Evolutionary conservation across 2,888 invertebrate species (phyloP).

Genomic region (Microctonus aethiopoides): DNA sequence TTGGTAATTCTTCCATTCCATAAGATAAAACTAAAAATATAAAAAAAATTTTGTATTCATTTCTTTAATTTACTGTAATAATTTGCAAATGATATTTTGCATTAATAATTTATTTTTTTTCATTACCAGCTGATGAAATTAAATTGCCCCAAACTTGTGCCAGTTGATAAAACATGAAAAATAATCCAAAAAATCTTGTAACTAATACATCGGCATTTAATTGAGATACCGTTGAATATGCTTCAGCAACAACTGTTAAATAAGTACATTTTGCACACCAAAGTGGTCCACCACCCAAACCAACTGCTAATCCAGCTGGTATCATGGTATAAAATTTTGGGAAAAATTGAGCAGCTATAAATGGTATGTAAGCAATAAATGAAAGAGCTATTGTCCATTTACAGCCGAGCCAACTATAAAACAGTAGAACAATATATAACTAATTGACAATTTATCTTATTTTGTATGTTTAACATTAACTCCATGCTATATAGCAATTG

Average conservation of each 20-base stretch:
- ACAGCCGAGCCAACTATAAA: conserved; percentile 84
- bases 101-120: conserved; percentile 14
- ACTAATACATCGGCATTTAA: conserved; percentile 81
- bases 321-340: conserved; percentile 86
- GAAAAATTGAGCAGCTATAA: conserved; percentile 90
- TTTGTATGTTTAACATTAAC: background rate
- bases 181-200: conserved; percentile 92
- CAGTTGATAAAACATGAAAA: conserved; percentile 96
- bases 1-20: conserved; percentile 49
- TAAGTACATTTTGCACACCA: conserved; percentile 98
- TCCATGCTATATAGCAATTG: background rate
- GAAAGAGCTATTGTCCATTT: conserved; percentile 90
- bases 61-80: background rate
- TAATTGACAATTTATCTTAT: background rate
- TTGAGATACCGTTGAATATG: conserved; percentile 80
- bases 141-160: conserved; percentile 97
- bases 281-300: conserved; percentile 90
- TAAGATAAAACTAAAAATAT: conserved; percentile 60
- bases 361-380: conserved; percentile 90
- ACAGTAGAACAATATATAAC: no score
- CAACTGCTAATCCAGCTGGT: conserved; percentile 85
- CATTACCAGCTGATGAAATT: conserved; percentile 82
- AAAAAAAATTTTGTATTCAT: conserved; percentile 1
- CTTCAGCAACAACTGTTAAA: conserved; percentile 84
- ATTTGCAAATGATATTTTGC: conserved; percentile 8